Evolutionary conservation across 2,797 vertebrate genomes (phyloP).

Genomic region (Cuniculus paca): DNA sequence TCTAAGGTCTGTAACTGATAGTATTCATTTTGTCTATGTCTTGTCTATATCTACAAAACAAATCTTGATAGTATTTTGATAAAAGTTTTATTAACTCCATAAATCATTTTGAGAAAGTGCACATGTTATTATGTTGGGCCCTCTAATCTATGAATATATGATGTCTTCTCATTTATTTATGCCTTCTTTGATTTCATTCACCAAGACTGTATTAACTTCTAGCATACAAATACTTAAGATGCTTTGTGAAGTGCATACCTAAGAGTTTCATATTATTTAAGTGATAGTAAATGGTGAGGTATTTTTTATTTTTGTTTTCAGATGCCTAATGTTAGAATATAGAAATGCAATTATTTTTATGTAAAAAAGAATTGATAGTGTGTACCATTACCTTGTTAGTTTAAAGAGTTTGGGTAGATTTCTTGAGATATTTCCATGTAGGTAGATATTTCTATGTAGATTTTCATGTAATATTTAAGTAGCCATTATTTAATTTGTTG

Average conservation of each 20-base stretch:
- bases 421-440: background rate
- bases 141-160: background rate
- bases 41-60: background rate
- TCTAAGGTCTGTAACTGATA: background rate
- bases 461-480: background rate
- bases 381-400: background rate
- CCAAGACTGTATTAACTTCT: background rate
- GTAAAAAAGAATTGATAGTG: background rate
- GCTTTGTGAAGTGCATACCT: background rate
- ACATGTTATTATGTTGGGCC: background rate
- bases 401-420: background rate
- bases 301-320: background rate
- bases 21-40: background rate
- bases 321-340: background rate
- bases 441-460: background rate
- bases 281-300: background rate
- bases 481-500: background rate
- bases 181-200: background rate
- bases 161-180: background rate
- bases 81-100: background rate
- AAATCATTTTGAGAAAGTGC: background rate
- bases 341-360: background rate
- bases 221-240: background rate
- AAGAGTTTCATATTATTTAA: background rate
- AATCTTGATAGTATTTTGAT: background rate